Percentiles rank a stretch among this genome's conserved stretches.
Evolutionary conservation across 2,113 vertebrate species (phyloP).

Genomic region (Tyrannus savana): DNA sequence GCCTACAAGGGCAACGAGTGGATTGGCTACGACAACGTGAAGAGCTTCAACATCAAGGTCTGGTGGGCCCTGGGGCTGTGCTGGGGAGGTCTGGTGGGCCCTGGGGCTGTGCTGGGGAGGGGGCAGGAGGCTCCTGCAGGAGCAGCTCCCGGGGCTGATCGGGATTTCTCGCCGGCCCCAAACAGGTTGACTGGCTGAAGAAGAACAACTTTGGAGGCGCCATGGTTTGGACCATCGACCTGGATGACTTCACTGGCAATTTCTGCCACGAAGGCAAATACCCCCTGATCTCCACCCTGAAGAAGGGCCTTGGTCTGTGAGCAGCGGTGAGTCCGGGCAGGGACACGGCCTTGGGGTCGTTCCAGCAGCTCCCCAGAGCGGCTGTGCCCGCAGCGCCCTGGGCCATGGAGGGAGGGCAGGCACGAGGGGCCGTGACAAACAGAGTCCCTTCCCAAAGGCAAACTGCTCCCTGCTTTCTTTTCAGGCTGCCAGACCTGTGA

Average conservation of each 20-base stretch:
- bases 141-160: neutral
- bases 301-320: slow-evolving; percentile 70
- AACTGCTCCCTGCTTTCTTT: neutral
- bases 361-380: neutral
- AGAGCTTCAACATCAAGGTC: slow-evolving; percentile 81
- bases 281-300: slow-evolving; percentile 77
- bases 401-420: neutral
- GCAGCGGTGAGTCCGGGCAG: slow-evolving; percentile 14
- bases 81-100: slow-evolving; percentile 66
- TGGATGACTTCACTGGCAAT: slow-evolving; percentile 81
- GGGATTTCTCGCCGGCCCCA: neutral
- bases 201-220: slow-evolving; percentile 77
- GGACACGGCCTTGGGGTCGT: neutral
- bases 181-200: slow-evolving; percentile 78
- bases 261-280: slow-evolving; percentile 81
- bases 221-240: slow-evolving; percentile 81
- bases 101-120: neutral
- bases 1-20: slow-evolving; percentile 74
- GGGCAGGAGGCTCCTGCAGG: neutral
- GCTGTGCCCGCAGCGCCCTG: fast-evolving
- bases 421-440: neutral
- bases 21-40: slow-evolving; percentile 80
- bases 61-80: neutral
- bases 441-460: neutral
- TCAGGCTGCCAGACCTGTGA: neutral